These are phyloP conservation scores for Eupithecia subfuscata DNA, from an alignment of 2,888 invertebrate species.

Conservation along the genomic window DNA sequence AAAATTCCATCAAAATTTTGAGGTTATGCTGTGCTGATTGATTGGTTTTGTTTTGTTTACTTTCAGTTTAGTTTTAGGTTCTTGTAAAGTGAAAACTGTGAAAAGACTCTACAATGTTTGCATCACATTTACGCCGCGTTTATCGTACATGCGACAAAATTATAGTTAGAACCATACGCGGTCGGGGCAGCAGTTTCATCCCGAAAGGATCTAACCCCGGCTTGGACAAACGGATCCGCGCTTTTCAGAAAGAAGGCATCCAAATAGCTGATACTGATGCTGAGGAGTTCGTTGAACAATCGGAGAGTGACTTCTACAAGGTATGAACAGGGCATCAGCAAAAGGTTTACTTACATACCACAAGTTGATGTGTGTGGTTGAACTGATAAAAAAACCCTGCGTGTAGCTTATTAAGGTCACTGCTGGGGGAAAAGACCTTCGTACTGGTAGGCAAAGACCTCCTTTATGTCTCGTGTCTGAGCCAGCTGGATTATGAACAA, in stretches of 20 bases:
- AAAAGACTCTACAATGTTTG: slow-evolving; percentile 61
- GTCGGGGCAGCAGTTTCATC: slow-evolving; percentile 53
- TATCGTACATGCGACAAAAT: slow-evolving; percentile 64
- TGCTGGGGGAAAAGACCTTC: not conserved
- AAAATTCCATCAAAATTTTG: too few relatives aligned
- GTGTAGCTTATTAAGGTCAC: not conserved
- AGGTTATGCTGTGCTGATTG: not conserved
- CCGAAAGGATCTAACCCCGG: slow-evolving; percentile 67
- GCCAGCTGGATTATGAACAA: not conserved
- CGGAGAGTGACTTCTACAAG: slow-evolving; percentile 72
- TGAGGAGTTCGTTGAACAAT: slow-evolving; percentile 72
- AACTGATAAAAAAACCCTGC: not conserved
- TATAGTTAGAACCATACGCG: slow-evolving; percentile 64
- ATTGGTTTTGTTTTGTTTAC: not conserved
- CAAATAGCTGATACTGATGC: slow-evolving; percentile 63
- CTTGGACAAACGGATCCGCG: slow-evolving; percentile 62
- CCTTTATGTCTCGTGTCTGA: not conserved
- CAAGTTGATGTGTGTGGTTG: too few relatives aligned
- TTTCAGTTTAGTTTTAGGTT: not conserved
- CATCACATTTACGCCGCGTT: slow-evolving; percentile 56
- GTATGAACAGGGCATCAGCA: slow-evolving; percentile 44
- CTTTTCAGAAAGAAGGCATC: slow-evolving; percentile 63
- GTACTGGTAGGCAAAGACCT: too few relatives aligned
- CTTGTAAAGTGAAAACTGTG: not conserved
- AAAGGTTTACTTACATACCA: too few relatives aligned